A percentile compares a stretch with the other conserved stretches of the same genome.
phyloP scores from a whole-genome alignment of 2,797 vertebrate genomes.

The Lithobates pipiens region DNA sequence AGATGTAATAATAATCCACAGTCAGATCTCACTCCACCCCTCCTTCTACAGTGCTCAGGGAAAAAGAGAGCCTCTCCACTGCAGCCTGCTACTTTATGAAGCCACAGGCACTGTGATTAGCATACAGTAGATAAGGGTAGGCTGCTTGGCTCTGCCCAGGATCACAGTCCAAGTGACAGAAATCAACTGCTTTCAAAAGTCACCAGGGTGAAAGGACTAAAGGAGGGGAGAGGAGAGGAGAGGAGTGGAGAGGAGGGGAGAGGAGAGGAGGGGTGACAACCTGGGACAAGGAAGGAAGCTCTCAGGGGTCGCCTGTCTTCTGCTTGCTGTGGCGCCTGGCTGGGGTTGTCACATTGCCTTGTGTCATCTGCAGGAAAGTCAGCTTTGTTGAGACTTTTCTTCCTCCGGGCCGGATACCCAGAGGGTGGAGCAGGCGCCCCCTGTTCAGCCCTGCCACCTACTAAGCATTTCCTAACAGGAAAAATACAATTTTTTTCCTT shows the following conservation, averaged over 20 bases:
- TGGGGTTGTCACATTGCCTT: constrained; percentile 28
- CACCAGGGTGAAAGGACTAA: neutral
- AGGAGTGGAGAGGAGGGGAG: too few species aligned
- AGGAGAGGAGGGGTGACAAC: neutral
- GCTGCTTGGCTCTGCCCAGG: constrained; percentile 31
- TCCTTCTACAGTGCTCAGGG: constrained; percentile 14
- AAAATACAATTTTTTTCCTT: constrained; percentile 63
- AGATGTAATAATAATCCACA: constrained; percentile 44
- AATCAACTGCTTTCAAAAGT: constrained; percentile 11
- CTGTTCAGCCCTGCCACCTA: constrained; percentile 69
- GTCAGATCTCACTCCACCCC: constrained; percentile 34
- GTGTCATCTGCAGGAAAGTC: constrained; percentile 64
- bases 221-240: too few species aligned
- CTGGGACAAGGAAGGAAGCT: neutral
- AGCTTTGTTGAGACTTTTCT: constrained; percentile 69
- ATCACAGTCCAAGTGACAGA: constrained; percentile 46
- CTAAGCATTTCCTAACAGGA: constrained; percentile 75
- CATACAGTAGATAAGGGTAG: constrained; percentile 43
- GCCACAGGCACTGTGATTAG: constrained; percentile 16
- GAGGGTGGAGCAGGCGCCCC: constrained; percentile 74
- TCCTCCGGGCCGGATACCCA: constrained; percentile 72
- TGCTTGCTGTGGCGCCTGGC: constrained; percentile 63
- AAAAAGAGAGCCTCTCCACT: constrained; percentile 18
- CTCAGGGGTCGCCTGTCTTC: constrained; percentile 32
- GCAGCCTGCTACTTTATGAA: constrained; percentile 48